A percentile compares a stretch with the other conserved stretches of the same genome.
These are phyloP conservation scores for Bombus confusus DNA, from an alignment of 1,140 invertebrate species.

Conservation along the genomic window DNA sequence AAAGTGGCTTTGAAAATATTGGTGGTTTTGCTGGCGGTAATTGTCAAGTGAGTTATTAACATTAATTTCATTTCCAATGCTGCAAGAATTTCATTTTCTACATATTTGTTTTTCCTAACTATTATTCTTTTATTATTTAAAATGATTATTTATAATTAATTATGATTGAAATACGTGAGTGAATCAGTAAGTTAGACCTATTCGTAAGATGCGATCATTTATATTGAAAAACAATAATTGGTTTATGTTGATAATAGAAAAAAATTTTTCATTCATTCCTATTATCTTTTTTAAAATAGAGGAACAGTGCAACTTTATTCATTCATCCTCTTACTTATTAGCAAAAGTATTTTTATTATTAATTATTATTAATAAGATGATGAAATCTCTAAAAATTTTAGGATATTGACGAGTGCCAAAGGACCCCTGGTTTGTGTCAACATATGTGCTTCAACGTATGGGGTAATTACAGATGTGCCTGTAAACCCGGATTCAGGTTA, in stretches of 20 bases:
- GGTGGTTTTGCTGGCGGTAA: slow-evolving; percentile 75
- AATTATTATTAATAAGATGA: no score
- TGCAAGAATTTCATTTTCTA: background rate
- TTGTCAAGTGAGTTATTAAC: slow-evolving; percentile 75
- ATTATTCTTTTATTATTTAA: no score
- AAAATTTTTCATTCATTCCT: background rate
- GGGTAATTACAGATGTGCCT: slow-evolving; percentile 91
- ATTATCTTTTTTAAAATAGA: background rate
- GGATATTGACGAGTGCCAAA: slow-evolving; percentile 87
- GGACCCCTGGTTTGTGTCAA: slow-evolving; percentile 87
- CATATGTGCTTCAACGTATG: slow-evolving; percentile 93
- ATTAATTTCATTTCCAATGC: no score
- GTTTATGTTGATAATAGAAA: background rate
- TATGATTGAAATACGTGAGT: background rate
- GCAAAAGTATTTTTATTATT: background rate
- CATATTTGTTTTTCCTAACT: no score
- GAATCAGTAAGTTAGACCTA: background rate
- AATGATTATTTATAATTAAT: background rate
- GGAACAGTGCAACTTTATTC: background rate
- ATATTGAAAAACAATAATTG: background rate
- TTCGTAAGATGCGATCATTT: no score
- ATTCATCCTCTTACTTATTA: background rate
- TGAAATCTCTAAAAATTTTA: slow-evolving; percentile 57
- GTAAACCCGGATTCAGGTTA: slow-evolving; percentile 88
- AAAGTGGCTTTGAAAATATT: slow-evolving; percentile 87